Conservation (phyloP, 1,140 invertebrate genomes). For the Drosophila bipectinata region DNA sequence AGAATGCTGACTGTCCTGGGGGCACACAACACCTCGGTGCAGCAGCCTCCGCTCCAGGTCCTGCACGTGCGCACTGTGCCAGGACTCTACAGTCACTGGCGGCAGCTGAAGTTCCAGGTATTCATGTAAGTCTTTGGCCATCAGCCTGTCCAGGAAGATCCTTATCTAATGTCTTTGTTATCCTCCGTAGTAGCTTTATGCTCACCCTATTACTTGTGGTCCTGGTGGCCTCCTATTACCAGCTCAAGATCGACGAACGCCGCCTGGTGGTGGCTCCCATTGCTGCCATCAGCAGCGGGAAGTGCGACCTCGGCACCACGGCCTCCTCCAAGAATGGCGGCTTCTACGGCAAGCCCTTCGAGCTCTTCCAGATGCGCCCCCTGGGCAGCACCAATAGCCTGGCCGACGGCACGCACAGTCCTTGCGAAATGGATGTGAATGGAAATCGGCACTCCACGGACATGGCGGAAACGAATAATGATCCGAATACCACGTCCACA, state of each 20-base stretch:
- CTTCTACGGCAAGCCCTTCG: conserved; percentile 75
- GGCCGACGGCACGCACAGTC: conserved; percentile 38
- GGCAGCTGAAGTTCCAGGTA: conserved; percentile 89
- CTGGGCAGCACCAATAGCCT: conserved; percentile 50
- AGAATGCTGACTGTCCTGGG: conserved; percentile 79
- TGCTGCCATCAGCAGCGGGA: conserved; percentile 75
- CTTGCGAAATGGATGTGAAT: conserved; percentile 27
- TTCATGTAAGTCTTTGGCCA: conserved; percentile 86
- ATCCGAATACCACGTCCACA: conserved; percentile 28
- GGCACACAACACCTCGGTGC: conserved; percentile 54
- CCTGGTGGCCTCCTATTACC: conserved; percentile 74
- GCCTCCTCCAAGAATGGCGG: conserved; percentile 23
- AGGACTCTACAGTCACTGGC: conserved; percentile 87
- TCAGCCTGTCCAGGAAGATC: not conserved
- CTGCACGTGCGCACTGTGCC: conserved; percentile 89
- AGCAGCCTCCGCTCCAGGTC: conserved; percentile 82
- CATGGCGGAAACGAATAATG: not conserved
- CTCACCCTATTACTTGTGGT: conserved; percentile 68
- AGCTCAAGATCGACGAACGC: conserved; percentile 64
- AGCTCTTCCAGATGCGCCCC: conserved; percentile 80
- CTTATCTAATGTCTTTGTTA: not conserved
- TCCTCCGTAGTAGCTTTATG: conserved; percentile 68
- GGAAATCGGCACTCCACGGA: conserved; percentile 26
- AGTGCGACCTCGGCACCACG: conserved; percentile 44
- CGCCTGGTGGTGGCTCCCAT: conserved; percentile 58